Conservation (phyloP, 2,797 vertebrate species). For the Ambastaia sidthimunki region DNA sequence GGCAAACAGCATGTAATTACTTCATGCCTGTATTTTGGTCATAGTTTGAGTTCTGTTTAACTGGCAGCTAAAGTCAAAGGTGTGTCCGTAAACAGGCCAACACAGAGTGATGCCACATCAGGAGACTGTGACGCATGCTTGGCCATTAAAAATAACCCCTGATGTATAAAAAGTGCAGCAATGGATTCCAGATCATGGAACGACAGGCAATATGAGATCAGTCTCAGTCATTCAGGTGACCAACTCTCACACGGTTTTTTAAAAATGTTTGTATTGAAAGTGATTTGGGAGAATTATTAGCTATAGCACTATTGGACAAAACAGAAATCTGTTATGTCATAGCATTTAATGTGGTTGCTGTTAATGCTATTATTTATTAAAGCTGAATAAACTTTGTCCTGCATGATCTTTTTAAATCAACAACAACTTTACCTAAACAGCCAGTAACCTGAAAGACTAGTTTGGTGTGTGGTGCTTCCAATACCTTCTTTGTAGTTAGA, state of each 20-base stretch:
- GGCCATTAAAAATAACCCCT: slow-evolving; percentile 70
- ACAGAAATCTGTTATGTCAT: background rate
- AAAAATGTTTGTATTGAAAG: too few species aligned
- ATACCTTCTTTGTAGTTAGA: slow-evolving; percentile 81
- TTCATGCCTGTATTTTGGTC: slow-evolving; percentile 65
- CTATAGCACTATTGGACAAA: background rate
- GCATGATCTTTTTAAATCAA: slow-evolving; percentile 25
- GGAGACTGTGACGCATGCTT: slow-evolving; percentile 67
- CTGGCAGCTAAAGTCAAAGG: slow-evolving; percentile 65
- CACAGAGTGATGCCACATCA: slow-evolving; percentile 66
- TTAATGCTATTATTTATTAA: slow-evolving; percentile 1
- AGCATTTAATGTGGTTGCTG: background rate
- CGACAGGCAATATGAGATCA: slow-evolving; percentile 42
- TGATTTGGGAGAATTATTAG: slow-evolving; percentile 2
- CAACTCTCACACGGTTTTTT: background rate
- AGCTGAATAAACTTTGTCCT: slow-evolving; percentile 3
- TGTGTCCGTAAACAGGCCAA: slow-evolving; percentile 62
- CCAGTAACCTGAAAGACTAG: slow-evolving; percentile 26
- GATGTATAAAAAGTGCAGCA: slow-evolving; percentile 62
- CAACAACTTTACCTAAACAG: slow-evolving; percentile 31
- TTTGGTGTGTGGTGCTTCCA: slow-evolving; percentile 70
- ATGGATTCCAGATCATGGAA: slow-evolving; percentile 50
- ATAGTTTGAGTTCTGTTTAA: slow-evolving; percentile 68
- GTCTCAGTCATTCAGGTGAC: background rate
- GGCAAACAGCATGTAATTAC: background rate